phyloP scores from a whole-genome alignment of 2,888 invertebrate genomes.

The Diogma glabrata region DNA sequence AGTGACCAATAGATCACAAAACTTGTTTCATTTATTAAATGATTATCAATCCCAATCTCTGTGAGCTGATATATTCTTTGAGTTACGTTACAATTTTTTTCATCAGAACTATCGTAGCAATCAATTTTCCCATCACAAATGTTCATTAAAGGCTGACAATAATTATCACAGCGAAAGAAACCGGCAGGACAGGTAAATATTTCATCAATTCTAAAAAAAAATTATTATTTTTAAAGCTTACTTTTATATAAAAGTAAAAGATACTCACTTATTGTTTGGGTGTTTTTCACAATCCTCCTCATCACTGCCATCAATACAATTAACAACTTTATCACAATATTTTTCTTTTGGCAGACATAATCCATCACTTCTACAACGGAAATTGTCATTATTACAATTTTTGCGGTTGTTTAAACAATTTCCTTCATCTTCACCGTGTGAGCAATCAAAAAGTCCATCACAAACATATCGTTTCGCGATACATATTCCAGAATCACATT shows the following conservation, averaged over 20 bases:
- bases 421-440: conserved; percentile 50
- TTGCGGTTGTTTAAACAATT: conserved; percentile 34
- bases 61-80: conserved; percentile 42
- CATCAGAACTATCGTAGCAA: conserved; percentile 66
- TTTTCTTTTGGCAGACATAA: conserved; percentile 42
- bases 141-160: conserved; percentile 46
- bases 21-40: conserved; percentile 48
- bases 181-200: conserved; percentile 22
- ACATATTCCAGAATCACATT: conserved; percentile 39
- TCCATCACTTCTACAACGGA: conserved; percentile 48
- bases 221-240: background rate
- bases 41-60: conserved; percentile 52
- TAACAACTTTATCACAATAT: conserved; percentile 40
- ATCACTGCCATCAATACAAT: conserved; percentile 46
- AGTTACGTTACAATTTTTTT: conserved; percentile 47
- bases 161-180: conserved; percentile 46
- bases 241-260: background rate
- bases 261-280: conserved; percentile 13
- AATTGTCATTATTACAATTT: conserved; percentile 37
- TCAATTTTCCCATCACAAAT: conserved; percentile 57
- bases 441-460: conserved; percentile 44
- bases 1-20: conserved; percentile 55
- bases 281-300: conserved; percentile 36
- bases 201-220: conserved; percentile 5
- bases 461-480: conserved; percentile 44